Evolutionary conservation across 2,113 vertebrate species (phyloP).

Genomic region (Gambusia affinis): DNA sequence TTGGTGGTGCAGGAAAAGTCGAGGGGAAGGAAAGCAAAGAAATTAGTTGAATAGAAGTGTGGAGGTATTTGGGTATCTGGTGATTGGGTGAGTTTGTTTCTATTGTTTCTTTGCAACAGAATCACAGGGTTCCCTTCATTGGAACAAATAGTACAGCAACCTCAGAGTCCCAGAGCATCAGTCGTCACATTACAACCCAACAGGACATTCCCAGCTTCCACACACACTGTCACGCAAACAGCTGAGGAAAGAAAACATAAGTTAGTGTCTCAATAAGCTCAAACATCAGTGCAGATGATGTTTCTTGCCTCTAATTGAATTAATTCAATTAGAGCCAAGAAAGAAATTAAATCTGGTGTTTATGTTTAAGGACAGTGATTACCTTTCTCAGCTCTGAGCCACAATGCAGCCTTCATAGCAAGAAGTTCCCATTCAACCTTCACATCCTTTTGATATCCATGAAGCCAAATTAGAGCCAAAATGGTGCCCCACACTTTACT

Average conservation of each 20-base stretch:
- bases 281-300: neutral
- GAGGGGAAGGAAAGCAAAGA: no score
- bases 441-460: slow-evolving; percentile 65
- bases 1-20: no score
- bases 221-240: slow-evolving; percentile 46
- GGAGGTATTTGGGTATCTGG: no score
- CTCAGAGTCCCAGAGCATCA: slow-evolving; percentile 40
- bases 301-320: no score
- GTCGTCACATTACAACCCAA: slow-evolving; percentile 53
- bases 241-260: slow-evolving; percentile 36
- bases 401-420: slow-evolving; percentile 78
- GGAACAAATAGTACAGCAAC: no score
- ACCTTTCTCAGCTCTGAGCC: slow-evolving; percentile 75
- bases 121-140: no score
- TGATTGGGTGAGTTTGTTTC: no score
- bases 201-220: slow-evolving; percentile 63
- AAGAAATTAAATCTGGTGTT: neutral
- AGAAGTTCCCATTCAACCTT: slow-evolving; percentile 80
- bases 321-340: neutral
- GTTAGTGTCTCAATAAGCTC: neutral
- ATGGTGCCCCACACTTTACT: slow-evolving; percentile 81
- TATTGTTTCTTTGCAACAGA: no score
- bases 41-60: no score
- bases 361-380: neutral
- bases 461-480: slow-evolving; percentile 85